Evolutionary conservation across 2,888 invertebrate genomes (phyloP).

Genomic region (Caenorhabditis macrosperma): DNA sequence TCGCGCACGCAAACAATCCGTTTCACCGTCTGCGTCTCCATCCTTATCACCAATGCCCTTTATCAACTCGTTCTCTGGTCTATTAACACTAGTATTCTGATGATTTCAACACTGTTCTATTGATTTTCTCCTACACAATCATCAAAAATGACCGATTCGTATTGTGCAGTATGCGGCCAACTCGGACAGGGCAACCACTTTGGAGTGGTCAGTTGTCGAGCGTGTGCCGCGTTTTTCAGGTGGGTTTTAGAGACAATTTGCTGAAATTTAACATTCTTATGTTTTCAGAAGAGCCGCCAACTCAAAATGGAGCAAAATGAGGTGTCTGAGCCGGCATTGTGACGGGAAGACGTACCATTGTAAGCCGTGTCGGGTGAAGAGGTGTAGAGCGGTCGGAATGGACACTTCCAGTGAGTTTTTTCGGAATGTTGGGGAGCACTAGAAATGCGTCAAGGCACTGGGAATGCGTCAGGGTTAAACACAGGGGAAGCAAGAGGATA

Average conservation of each 20-base stretch:
- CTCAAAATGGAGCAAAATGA: not conserved
- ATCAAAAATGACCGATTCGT: not conserved
- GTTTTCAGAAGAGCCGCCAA: not conserved
- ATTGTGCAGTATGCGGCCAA: conserved; percentile 19
- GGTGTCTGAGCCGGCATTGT: not conserved
- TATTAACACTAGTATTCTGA: not conserved
- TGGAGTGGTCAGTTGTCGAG: conserved; percentile 40
- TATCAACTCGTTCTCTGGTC: not conserved
- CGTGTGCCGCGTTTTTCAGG: conserved; percentile 27
- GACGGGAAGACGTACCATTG: conserved; percentile 8
- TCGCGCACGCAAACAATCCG: too few species aligned
- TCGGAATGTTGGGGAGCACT: not conserved
- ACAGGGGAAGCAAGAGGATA: too few species aligned
- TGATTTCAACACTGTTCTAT: not conserved
- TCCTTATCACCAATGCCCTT: too few species aligned
- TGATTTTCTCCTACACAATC: not conserved
- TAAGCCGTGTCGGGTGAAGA: conserved; percentile 30
- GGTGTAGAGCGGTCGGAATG: conserved; percentile 35
- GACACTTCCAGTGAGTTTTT: conserved; percentile 27
- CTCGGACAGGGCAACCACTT: conserved; percentile 35
- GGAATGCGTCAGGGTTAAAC: too few species aligned
- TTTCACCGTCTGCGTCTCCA: not conserved
- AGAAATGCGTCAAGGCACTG: too few species aligned
- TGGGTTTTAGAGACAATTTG: too few species aligned
- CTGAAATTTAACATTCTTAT: not conserved